Evolutionary conservation across 2,888 invertebrate genomes (phyloP).

Genomic region (Keiferia lycopersicella): DNA sequence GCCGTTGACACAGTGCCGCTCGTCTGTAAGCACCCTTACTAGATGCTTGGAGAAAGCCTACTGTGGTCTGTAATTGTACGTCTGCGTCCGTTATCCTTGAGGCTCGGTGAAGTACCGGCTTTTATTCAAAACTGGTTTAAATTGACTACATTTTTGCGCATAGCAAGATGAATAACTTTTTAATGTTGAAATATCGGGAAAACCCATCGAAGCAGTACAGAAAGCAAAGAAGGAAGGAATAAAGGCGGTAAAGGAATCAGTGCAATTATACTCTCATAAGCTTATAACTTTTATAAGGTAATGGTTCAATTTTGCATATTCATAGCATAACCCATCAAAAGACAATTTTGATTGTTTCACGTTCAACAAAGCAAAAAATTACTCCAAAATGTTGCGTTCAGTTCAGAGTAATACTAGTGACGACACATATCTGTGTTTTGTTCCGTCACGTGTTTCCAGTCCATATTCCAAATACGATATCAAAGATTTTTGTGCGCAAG

Average conservation of each 20-base stretch:
- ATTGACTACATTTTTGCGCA: not conserved
- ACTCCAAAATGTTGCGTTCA: not conserved
- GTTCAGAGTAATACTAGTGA: too few relatives aligned
- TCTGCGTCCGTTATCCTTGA: constrained; percentile 26
- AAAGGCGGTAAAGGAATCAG: too few relatives aligned
- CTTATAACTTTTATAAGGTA: too few relatives aligned
- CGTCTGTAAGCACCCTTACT: not conserved
- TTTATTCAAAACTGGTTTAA: not conserved
- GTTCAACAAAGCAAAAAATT: not conserved
- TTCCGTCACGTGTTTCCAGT: too few relatives aligned
- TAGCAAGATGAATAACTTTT: not conserved
- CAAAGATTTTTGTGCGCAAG: too few relatives aligned
- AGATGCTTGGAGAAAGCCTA: not conserved
- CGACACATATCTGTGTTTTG: too few relatives aligned
- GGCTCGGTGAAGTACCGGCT: not conserved
- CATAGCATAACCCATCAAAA: not conserved
- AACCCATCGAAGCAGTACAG: not conserved
- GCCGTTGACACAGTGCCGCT: too few relatives aligned
- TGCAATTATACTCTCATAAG: too few relatives aligned
- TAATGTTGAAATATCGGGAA: not conserved
- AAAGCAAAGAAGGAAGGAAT: too few relatives aligned
- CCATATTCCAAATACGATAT: too few relatives aligned
- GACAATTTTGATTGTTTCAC: not conserved
- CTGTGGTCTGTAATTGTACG: constrained; percentile 11
- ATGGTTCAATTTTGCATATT: not conserved